Base-by-base conservation (phyloP, 2,888 invertebrate species). In the Tiliacea citrago region DNA sequence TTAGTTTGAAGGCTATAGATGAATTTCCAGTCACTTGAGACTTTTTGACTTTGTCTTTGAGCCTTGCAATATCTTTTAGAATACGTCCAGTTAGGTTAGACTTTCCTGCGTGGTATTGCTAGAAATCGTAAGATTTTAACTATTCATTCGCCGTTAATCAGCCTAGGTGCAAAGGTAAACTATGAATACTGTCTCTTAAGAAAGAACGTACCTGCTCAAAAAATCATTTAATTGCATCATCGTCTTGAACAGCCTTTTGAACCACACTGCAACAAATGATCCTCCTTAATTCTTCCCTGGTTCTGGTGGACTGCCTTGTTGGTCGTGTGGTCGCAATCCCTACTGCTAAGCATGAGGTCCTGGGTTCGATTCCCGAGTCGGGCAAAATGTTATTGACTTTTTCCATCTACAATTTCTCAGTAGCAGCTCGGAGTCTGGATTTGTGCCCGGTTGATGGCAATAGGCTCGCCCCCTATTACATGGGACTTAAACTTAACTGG, bases 1-100 rank as follows among this genome's bases (percentile, higher is more conserved):
- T 79, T 13, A 79, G 35, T 53, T 51, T 53, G 79, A 75, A 79
- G 72, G 79, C 45, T 60, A n/a, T 18, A 8, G 12, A 21, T 35
- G 12, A 55, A 77, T 55, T 78, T 42, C 47, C 47, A 57, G 18
- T 68, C 47, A 57, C 47, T 68, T 45, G 35, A 1, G 10, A 9
- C 2, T 51, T 47, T 70, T 71, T 2, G 35, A 72, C 45, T 13
- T n/a, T 39, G 5, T 13, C 7, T 47, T 55, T 47, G 16, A n/a
- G 35, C 21, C 6, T 29, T 35, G 21, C 5, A 6, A 21, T 3
- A 9, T 3, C 13, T 49, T 24, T 49, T 21, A 49, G 16, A 65
- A 65, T 9, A 16, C 0, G 9, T 35, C 6, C 35, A 35, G 21
- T 35, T 35, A 16, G 29, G 13, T 0, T 65, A 13, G 29, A 49